phyloP scores from a whole-genome alignment of 2,797 vertebrate genomes.

The Coreius guichenoti region DNA sequence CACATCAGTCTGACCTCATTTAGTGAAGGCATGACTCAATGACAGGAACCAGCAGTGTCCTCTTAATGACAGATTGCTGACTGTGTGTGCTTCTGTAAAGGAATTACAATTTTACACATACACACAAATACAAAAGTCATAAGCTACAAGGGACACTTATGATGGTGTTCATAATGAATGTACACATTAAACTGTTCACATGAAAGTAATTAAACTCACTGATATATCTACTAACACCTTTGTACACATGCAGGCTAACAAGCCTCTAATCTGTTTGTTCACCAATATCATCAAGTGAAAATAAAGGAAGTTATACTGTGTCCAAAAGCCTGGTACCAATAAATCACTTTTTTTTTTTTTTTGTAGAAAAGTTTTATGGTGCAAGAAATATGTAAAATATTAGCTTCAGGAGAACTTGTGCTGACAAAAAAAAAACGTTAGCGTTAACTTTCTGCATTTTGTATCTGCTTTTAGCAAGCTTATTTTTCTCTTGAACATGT shows the following conservation, averaged over 20 bases:
- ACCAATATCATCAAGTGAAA: neutral
- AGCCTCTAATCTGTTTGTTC: neutral
- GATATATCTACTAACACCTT: neutral
- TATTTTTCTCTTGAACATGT: neutral
- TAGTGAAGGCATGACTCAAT: conserved; percentile 58
- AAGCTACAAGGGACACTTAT: neutral
- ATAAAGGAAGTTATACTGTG: neutral
- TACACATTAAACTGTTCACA: neutral
- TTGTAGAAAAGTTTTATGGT: neutral
- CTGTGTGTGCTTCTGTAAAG: conserved; percentile 24
- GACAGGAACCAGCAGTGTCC: conserved; percentile 58
- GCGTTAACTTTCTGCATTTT: neutral
- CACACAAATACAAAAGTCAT: conserved; percentile 14
- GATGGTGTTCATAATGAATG: neutral
- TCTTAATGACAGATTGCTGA: conserved; percentile 57
- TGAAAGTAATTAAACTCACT: neutral
- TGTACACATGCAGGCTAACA: neutral
- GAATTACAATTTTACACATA: neutral
- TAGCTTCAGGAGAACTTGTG: neutral
- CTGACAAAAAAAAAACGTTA: neutral
- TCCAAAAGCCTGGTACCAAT: neutral
- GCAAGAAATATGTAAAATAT: neutral
- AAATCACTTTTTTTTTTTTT: neutral
- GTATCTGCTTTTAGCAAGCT: neutral
- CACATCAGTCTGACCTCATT: conserved; percentile 64